Evolutionary conservation across 2,797 vertebrate species (phyloP).

Genomic region (Syncerus caffer): DNA sequence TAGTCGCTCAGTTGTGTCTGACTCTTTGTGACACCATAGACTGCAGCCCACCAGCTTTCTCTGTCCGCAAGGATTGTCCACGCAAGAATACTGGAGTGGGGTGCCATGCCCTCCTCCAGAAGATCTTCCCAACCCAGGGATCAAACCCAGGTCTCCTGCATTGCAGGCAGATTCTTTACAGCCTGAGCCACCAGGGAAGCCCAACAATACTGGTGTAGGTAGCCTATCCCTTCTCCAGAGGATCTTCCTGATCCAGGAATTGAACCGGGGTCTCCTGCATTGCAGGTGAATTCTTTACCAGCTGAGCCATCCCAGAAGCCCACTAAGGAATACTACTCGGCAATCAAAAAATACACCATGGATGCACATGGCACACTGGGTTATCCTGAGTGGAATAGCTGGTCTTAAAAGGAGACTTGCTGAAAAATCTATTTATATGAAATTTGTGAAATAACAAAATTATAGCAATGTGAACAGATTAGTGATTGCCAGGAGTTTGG

Average conservation of each 20-base stretch:
- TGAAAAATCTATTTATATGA: background rate
- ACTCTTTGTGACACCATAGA: background rate
- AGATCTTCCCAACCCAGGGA: background rate
- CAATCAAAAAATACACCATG: background rate
- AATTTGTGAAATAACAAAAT: background rate
- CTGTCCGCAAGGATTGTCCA: background rate
- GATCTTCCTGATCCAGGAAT: background rate
- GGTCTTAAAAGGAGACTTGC: background rate
- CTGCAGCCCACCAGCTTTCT: background rate
- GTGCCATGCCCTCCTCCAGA: background rate
- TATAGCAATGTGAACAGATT: no score
- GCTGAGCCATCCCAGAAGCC: background rate
- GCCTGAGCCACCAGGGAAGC: background rate
- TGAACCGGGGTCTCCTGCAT: rapidly evolving
- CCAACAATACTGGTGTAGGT: background rate
- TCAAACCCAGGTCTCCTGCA: background rate
- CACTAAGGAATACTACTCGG: background rate
- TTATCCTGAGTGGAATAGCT: background rate
- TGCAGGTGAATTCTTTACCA: background rate
- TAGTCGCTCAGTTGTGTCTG: background rate
- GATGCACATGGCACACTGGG: rapidly evolving
- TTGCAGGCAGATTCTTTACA: background rate
- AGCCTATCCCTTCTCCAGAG: background rate
- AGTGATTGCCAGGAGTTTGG: background rate
- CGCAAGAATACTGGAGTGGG: background rate